Base-by-base conservation (phyloP, 1,140 invertebrate genomes). In the Aphelenchoides avenae region DNA sequence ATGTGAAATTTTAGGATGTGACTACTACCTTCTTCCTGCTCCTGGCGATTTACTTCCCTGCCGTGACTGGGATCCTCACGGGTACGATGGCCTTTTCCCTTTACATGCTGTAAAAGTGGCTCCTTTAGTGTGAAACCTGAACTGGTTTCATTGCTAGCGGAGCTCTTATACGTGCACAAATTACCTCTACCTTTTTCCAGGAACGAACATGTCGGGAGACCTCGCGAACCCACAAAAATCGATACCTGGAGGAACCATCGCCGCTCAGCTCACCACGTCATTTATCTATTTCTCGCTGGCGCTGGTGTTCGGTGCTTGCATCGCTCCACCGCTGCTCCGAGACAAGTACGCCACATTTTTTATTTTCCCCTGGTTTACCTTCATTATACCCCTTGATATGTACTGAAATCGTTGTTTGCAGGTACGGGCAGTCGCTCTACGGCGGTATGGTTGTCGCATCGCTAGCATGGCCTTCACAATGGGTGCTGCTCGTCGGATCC, bases 41-140 rank as follows among this genome's bases (percentile, higher is more conserved):
- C 0, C 88, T 99, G 61, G 94, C 92, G 60, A 98, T 99, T 70
- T 99, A 97, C 82, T 99, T 96, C 18, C 98, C 98, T 80, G 90
- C 90, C 24, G 90, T 94, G 2, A 99, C 95, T 6, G 95, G 95
- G 2, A 97, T 99, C 56, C 94, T 98, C 87, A 94, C 93, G 44
- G 95, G 95, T 5, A 61, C 69, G 13, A 72, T 91, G 96, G 5
- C 91, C 91, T 15, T 89, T 96, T 82, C 80, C 96, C 3, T 97
- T 96, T 81, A 96, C 96, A 80, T 36, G 13, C 2, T 44, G 6
- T 37, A 13, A 47, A 49, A n/a, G 5, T 49, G 18, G 40, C 5
- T 11, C 5, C 9, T 47, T 51, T 51, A n/a, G n/a, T 15, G 15
- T 39, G 6, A 24, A 48, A 50, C 55, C 29, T 54, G 6, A 48